Conservation (phyloP, 1,140 invertebrate species). For the Microplitis mediator region DNA sequence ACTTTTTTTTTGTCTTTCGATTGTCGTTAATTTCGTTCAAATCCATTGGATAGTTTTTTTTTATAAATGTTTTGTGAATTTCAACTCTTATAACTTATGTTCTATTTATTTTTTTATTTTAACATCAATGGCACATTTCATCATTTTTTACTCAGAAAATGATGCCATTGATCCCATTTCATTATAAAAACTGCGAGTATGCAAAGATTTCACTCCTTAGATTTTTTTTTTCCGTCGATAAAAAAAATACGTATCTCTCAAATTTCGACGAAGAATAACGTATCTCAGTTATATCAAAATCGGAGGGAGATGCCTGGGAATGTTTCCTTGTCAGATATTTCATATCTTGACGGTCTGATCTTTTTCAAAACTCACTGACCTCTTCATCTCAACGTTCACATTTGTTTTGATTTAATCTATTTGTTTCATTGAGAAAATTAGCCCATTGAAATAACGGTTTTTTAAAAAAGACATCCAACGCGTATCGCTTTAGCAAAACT, state of each 20-base stretch:
- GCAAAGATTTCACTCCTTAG: background rate
- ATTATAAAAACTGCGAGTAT: too few species aligned
- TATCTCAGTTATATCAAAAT: background rate
- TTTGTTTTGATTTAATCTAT: too few species aligned
- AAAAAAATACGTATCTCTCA: background rate
- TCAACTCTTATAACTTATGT: background rate
- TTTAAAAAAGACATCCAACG: too few species aligned
- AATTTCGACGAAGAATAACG: background rate
- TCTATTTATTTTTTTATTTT: background rate
- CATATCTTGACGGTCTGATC: too few species aligned
- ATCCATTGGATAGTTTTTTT: background rate
- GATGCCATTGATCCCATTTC: background rate
- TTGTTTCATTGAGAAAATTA: too few species aligned
- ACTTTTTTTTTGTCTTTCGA: background rate
- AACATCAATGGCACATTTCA: background rate
- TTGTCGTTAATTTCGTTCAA: background rate
- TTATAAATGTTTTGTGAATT: background rate
- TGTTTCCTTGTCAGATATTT: background rate
- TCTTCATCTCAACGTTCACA: too few species aligned
- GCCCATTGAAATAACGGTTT: too few species aligned
- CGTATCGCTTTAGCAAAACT: too few species aligned
- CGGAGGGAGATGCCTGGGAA: background rate
- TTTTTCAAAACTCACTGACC: too few species aligned
- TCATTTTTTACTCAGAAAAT: background rate
- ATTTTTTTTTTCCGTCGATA: background rate